Evolutionary conservation across 2,113 vertebrate genomes (phyloP).

Genomic region (Chionomys nivalis): DNA sequence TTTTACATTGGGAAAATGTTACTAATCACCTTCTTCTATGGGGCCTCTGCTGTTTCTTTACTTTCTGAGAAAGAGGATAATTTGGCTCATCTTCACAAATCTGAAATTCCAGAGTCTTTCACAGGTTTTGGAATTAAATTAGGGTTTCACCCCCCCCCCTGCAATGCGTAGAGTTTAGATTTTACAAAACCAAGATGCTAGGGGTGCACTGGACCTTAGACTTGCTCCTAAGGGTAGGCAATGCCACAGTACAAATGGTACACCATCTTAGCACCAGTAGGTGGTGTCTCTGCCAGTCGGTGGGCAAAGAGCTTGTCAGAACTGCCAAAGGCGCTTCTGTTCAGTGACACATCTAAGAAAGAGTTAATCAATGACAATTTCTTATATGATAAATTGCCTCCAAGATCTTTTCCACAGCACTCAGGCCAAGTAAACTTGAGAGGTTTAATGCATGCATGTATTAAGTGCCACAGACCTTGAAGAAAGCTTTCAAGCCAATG

Average conservation of each 20-base stretch:
- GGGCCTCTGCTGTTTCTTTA: background rate
- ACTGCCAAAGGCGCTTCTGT: conserved; percentile 69
- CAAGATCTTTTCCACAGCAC: conserved; percentile 40
- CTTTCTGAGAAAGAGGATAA: background rate
- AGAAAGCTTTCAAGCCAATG: conserved; percentile 66
- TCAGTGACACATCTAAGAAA: conserved; percentile 64
- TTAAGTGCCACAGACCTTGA: conserved; percentile 61
- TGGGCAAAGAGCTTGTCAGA: conserved; percentile 55
- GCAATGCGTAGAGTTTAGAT: background rate
- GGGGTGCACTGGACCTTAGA: accelerated
- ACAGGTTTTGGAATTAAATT: background rate
- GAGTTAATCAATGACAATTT: conserved; percentile 73
- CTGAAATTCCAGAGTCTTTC: background rate
- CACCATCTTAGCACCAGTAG: conserved; percentile 14
- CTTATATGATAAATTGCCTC: conserved; percentile 72
- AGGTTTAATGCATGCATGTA: conserved; percentile 68
- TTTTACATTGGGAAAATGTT: background rate
- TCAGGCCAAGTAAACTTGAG: conserved; percentile 66
- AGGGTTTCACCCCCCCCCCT: background rate
- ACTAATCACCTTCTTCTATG: accelerated
- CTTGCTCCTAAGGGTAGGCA: background rate
- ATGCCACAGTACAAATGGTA: background rate
- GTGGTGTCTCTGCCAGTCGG: background rate
- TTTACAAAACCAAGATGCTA: background rate
- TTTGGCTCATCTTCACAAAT: background rate